Percentiles rank a stretch among this genome's conserved stretches.
Evolutionary conservation across 2,888 invertebrate species (phyloP).

Genomic region (Synergus gifuensis): DNA sequence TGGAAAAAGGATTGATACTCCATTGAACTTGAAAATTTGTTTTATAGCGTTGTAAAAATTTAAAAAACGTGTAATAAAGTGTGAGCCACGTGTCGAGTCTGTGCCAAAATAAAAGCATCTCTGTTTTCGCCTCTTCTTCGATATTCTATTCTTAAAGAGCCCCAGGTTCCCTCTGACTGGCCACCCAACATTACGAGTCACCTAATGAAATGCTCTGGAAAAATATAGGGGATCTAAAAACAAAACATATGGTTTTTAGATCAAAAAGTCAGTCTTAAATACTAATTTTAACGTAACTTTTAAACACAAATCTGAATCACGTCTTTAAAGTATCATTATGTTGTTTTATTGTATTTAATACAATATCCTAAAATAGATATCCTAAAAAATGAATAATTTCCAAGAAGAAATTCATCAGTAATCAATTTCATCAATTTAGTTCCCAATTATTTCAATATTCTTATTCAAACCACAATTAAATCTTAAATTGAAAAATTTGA

Average conservation of each 20-base stretch:
- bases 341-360: too few relatives aligned
- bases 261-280: too few relatives aligned
- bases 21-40: background rate
- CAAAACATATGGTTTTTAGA: background rate
- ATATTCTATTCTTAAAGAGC: slow-evolving; percentile 62
- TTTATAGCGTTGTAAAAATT: background rate
- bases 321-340: too few relatives aligned
- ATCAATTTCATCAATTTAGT: too few relatives aligned
- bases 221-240: background rate
- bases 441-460: too few relatives aligned
- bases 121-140: slow-evolving; percentile 55
- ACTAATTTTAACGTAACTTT: too few relatives aligned
- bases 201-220: slow-evolving; percentile 8
- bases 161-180: slow-evolving; percentile 35
- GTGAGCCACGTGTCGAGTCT: slow-evolving; percentile 54
- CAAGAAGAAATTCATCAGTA: too few relatives aligned
- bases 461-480: background rate
- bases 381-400: too few relatives aligned
- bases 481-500: background rate
- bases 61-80: slow-evolving; percentile 51
- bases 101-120: slow-evolving; percentile 62
- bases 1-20: background rate
- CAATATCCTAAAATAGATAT: too few relatives aligned
- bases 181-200: slow-evolving; percentile 11
- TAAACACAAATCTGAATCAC: too few relatives aligned